Evolutionary conservation across 2,888 invertebrate species (phyloP), one percentile per base, ranked within the genome.

Genomic region (Tribolium freemani): DNA sequence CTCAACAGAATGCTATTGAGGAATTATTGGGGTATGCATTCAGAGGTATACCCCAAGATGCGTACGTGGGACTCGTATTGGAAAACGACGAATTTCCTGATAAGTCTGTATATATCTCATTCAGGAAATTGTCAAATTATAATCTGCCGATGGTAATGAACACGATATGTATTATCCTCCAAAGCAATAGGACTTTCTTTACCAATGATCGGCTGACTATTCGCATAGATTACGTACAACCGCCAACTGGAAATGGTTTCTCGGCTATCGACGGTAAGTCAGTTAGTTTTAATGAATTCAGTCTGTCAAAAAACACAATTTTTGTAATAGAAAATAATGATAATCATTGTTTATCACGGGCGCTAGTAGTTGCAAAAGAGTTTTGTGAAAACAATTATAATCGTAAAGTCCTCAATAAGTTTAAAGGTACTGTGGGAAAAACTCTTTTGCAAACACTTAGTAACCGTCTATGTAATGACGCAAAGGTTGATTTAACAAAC

Each of bases 291-390:
- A 45, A 13, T 8, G 45, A 58, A 45, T 46, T 20, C 16, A n/a
- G 57, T 9, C 3, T 44, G 20, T 16, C 38, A 10, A 58, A 58
- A 21, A 58, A 58, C n/a, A 58, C 20, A 45, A 58, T 45, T 1
- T 58, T n/a, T 20, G 21, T 46, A 11, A 45, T 58, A 13, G 20
- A 58, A 13, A 54, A 54, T 30, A 9, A 30, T 2, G 30, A 21
- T 20, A 54, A 10, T 10, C 8, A 26, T 3, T 54, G 44, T 58
- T n/a, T n/a, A n/a, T n/a, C n/a, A n/a, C n/a, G n/a, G n/a, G n/a
- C n/a, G n/a, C n/a, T n/a, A n/a, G 58, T 58, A 16, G 45, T 46
- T 9, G 44, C 45, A 2, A 21, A 45, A 44, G 21, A 9, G 5
- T 58, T 16, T 16, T 44, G 44, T 11, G 46, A 46, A 4, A 58